Evolutionary conservation across 2,888 invertebrate species (phyloP).

Genomic region (Pristionchus arcanus): DNA sequence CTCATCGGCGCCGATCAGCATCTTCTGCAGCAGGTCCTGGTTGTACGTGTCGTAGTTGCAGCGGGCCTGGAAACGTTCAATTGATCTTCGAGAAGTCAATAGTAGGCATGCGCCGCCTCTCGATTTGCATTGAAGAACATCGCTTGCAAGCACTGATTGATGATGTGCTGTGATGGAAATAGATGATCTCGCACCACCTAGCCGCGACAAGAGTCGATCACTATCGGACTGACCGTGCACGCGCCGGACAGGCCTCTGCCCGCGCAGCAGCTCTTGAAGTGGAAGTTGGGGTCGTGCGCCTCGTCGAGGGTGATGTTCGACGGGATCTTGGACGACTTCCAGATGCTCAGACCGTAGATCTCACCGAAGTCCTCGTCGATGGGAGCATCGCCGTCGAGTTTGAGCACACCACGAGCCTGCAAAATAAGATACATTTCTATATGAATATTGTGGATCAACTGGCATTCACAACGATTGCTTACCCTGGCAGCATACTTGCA

Average conservation of each 20-base stretch:
- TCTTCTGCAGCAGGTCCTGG: constrained; percentile 24
- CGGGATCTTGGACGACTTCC: not conserved
- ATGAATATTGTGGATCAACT: no score
- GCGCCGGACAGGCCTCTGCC: not conserved
- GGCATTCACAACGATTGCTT: no score
- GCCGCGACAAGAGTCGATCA: no score
- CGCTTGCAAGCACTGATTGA: no score
- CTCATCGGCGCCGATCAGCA: constrained; percentile 11
- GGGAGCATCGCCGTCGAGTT: not conserved
- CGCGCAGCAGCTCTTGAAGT: not conserved
- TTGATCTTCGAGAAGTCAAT: no score
- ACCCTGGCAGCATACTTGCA: constrained; percentile 3
- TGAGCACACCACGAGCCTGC: constrained; percentile 24
- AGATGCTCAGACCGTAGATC: constrained; percentile 36
- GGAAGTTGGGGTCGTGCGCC: constrained; percentile 39
- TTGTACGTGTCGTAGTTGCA: constrained; percentile 3
- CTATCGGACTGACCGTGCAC: not conserved
- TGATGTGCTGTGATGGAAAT: no score
- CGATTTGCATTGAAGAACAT: no score
- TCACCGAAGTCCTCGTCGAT: constrained; percentile 27
- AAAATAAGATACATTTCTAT: no score
- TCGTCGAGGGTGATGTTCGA: not conserved
- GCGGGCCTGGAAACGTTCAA: not conserved
- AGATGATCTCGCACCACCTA: no score
- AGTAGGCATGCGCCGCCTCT: no score